phyloP scores from a whole-genome alignment of 2,113 vertebrate genomes.

The Crocuta crocuta region DNA sequence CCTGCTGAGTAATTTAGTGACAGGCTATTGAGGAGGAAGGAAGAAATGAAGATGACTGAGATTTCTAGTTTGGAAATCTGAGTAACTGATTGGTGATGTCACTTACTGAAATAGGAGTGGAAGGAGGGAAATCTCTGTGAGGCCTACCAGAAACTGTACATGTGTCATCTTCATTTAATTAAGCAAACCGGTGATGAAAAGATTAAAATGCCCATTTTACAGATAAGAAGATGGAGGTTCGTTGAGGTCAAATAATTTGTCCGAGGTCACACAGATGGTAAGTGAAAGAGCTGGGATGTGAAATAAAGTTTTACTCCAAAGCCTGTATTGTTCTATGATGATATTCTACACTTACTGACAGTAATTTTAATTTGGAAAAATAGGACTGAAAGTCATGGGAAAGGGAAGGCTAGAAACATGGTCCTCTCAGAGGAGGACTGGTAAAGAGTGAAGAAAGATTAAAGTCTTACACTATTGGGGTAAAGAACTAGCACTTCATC shows the following conservation, averaged over 20 bases:
- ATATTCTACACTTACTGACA: not conserved
- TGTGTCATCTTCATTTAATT: not conserved
- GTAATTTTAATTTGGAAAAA: conserved; percentile 49
- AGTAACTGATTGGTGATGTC: conserved; percentile 6
- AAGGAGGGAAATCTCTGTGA: conserved; percentile 19
- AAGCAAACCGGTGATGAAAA: not conserved
- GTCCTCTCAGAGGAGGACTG: not conserved
- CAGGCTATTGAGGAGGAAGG: not conserved
- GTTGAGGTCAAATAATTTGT: not conserved
- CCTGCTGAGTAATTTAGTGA: not conserved
- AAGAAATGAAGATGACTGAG: not conserved
- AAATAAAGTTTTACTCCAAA: not conserved
- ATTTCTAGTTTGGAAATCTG: conserved; percentile 46
- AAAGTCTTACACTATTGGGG: not conserved
- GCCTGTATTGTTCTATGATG: not conserved
- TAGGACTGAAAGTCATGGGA: not conserved
- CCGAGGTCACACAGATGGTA: not conserved
- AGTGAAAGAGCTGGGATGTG: not conserved
- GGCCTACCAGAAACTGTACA: not conserved
- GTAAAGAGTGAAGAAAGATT: not conserved
- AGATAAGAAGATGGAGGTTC: not conserved
- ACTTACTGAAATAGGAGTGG: conserved; percentile 19
- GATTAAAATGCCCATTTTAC: not conserved
- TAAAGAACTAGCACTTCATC: not conserved
- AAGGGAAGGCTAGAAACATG: not conserved